These are phyloP conservation scores for Trichacis sp. DNA, from an alignment of 2,888 invertebrate genomes.

Conservation along the genomic window DNA sequence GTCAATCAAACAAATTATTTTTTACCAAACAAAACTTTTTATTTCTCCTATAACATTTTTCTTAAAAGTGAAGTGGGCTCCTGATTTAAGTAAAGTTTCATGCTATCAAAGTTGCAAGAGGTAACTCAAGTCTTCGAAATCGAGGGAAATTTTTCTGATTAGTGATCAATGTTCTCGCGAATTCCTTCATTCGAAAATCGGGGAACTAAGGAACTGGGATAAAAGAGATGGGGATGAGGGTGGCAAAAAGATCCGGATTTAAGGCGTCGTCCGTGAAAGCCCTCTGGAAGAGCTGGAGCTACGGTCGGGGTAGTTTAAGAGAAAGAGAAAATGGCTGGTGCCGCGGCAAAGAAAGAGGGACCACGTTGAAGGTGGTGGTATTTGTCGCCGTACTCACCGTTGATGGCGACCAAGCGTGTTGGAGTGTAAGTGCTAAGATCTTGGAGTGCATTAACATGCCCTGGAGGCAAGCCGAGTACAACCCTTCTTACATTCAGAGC, in stretches of 20 bases:
- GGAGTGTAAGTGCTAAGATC: slow-evolving; percentile 70
- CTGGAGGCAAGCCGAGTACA: slow-evolving; percentile 66
- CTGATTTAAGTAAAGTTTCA: too few relatives aligned
- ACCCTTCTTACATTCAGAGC: slow-evolving; percentile 68
- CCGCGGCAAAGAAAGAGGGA: slow-evolving; percentile 26
- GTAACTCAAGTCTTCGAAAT: too few relatives aligned
- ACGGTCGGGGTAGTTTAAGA: slow-evolving; percentile 60
- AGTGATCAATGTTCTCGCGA: slow-evolving; percentile 17
- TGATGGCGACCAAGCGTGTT: slow-evolving; percentile 59
- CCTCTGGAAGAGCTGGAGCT: slow-evolving; percentile 61
- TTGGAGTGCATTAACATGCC: slow-evolving; percentile 69
- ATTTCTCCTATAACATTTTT: too few relatives aligned
- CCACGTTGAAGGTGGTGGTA: slow-evolving; percentile 19
- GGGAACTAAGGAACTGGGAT: slow-evolving; percentile 23
- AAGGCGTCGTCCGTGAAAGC: slow-evolving; percentile 67
- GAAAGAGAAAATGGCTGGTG: slow-evolving; percentile 66
- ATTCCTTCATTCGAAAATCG: slow-evolving; percentile 33
- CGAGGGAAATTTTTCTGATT: slow-evolving; percentile 13
- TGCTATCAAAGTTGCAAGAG: too few relatives aligned
- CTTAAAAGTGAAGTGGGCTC: not conserved
- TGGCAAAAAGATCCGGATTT: slow-evolving; percentile 66
- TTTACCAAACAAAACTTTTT: too few relatives aligned
- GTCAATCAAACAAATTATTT: too few relatives aligned
- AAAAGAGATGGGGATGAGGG: slow-evolving; percentile 34
- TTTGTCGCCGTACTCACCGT: slow-evolving; percentile 36